phyloP scores from a whole-genome alignment of 1,140 invertebrate genomes.

The Agrilus planipennis region DNA sequence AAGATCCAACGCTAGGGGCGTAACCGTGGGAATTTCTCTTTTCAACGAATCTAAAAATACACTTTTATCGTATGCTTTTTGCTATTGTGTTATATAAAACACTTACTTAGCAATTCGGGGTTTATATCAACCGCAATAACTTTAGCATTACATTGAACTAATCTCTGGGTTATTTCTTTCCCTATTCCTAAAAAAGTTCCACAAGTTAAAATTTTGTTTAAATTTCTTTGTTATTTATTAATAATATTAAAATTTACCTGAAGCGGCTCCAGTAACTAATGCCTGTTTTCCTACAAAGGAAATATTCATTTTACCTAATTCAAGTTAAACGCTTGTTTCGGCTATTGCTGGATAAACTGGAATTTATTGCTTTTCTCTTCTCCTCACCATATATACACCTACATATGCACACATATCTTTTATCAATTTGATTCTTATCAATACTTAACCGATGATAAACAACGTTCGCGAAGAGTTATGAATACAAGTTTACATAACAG shows the following conservation, averaged over 20 bases:
- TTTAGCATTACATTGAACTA: constrained; percentile 40
- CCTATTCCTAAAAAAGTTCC: constrained; percentile 42
- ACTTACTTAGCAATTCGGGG: constrained; percentile 35
- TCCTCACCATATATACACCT: no score
- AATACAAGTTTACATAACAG: no score
- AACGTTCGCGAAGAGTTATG: no score
- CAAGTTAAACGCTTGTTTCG: no score
- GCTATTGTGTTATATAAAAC: neutral
- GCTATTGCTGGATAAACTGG: no score
- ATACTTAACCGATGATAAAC: no score
- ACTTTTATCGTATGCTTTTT: no score
- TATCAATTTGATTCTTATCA: no score
- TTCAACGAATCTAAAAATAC: constrained; percentile 45
- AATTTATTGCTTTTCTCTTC: no score
- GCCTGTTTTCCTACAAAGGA: constrained; percentile 42
- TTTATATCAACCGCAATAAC: constrained; percentile 46
- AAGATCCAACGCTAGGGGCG: constrained; percentile 57
- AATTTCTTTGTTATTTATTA: neutral
- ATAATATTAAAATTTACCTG: constrained; percentile 30
- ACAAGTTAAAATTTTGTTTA: neutral
- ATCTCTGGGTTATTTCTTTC: constrained; percentile 37
- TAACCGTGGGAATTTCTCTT: constrained; percentile 48
- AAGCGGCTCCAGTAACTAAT: constrained; percentile 50
- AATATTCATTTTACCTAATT: constrained; percentile 39
- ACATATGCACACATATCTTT: no score